Evolutionary conservation across 2,888 invertebrate genomes (phyloP).

Genomic region (Orchesellides sinensis): DNA sequence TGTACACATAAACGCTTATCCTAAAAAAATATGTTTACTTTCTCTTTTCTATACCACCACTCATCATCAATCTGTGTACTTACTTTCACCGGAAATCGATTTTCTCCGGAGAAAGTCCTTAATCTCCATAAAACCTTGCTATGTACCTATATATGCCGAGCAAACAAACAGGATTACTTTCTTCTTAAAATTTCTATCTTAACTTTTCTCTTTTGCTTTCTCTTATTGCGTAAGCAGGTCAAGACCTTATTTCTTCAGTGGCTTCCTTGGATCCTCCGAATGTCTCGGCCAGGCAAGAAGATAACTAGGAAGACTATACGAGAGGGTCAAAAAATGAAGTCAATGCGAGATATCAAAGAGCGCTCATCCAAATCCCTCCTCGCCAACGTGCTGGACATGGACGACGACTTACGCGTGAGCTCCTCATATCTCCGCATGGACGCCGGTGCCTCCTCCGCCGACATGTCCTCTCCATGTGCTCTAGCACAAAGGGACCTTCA

Average conservation of each 20-base stretch:
- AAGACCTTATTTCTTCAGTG: constrained; percentile 97
- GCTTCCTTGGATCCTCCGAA: constrained; percentile 97
- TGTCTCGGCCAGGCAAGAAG: constrained; percentile 97
- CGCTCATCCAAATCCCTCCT: constrained; percentile 94
- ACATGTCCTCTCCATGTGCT: constrained; percentile 75
- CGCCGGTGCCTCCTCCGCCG: constrained; percentile 68
- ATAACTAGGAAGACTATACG: constrained; percentile 93
- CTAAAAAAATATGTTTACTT: no score
- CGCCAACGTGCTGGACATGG: constrained; percentile 96
- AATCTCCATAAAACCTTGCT: no score
- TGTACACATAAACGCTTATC: no score
- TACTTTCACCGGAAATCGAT: no score
- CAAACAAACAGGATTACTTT: no score
- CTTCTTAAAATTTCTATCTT: no score
- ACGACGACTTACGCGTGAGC: constrained; percentile 89
- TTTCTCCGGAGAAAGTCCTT: no score
- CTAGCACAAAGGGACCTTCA: constrained; percentile 83
- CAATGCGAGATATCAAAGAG: constrained; percentile 91
- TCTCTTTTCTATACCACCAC: no score
- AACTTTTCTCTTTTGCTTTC: no score
- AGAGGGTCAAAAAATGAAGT: constrained; percentile 94
- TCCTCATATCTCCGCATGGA: constrained; percentile 79
- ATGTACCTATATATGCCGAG: no score
- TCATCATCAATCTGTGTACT: no score
- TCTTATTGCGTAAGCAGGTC: constrained; percentile 87